These are phyloP conservation scores for Pseudorhiza aurosa DNA, from an alignment of 30 jellyfish, hydroid and myxozoan species.

Conservation along the genomic window DNA sequence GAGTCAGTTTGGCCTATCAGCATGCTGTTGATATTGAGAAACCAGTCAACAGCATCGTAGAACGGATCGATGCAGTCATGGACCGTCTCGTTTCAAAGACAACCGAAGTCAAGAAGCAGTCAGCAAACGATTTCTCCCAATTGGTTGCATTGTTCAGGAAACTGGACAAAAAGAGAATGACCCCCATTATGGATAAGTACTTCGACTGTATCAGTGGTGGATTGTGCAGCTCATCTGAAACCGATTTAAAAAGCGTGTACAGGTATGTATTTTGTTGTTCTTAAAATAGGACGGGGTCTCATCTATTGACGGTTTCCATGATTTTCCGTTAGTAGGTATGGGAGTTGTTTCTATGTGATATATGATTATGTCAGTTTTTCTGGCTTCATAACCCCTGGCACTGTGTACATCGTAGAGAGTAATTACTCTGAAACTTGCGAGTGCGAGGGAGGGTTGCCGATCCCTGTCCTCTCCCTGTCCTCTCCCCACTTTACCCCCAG, in stretches of 20 bases:
- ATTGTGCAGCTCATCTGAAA: slow-evolving; percentile 43
- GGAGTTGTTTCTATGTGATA: too few relatives aligned
- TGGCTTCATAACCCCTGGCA: too few relatives aligned
- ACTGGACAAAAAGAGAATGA: slow-evolving; percentile 91
- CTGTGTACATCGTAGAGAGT: too few relatives aligned
- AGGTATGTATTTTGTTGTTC: slow-evolving; percentile 49
- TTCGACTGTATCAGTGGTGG: slow-evolving; percentile 84
- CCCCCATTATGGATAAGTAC: slow-evolving; percentile 88
- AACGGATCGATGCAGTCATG: slow-evolving; percentile 82
- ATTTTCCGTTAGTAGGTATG: too few relatives aligned
- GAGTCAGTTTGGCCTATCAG: slow-evolving; percentile 70
- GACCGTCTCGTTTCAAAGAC: slow-evolving; percentile 59
- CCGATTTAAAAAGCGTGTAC: slow-evolving; percentile 81
- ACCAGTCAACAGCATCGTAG: slow-evolving; percentile 85
- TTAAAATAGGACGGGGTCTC: too few relatives aligned
- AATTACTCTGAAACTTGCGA: too few relatives aligned
- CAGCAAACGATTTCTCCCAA: slow-evolving; percentile 95
- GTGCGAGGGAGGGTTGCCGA: too few relatives aligned
- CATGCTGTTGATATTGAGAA: slow-evolving; percentile 73
- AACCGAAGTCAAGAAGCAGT: slow-evolving; percentile 79
- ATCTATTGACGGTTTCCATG: too few relatives aligned
- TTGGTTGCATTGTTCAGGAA: slow-evolving; percentile 84
- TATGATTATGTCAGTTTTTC: too few relatives aligned
- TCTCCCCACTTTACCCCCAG: too few relatives aligned
- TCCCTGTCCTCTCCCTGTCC: too few relatives aligned